phyloP scores from a whole-genome alignment of 2,113 vertebrate genomes.

The Urocitellus parryii region DNA sequence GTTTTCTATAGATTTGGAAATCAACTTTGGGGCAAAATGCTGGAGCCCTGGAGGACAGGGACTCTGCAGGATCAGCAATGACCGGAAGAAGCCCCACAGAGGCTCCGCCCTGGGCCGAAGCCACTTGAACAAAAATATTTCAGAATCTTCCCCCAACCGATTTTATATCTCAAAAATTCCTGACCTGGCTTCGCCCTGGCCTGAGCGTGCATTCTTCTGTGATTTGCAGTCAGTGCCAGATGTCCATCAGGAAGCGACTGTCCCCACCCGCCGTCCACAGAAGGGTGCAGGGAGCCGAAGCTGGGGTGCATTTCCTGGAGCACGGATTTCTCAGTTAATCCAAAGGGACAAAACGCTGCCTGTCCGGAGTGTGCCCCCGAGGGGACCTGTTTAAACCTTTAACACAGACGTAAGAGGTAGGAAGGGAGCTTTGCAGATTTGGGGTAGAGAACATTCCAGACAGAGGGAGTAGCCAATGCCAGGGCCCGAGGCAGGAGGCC shows the following conservation, averaged over 20 bases:
- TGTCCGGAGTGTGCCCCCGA: not conserved
- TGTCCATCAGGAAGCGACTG: not conserved
- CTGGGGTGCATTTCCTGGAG: not conserved
- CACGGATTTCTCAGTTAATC: not conserved
- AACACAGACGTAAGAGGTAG: not conserved
- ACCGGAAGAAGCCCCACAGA: rapidly evolving
- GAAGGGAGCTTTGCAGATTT: not conserved
- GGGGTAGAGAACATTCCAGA: not conserved
- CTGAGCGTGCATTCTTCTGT: not conserved
- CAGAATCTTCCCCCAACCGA: not conserved
- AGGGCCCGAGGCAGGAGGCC: no score
- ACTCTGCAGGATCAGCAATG: not conserved
- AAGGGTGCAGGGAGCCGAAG: not conserved
- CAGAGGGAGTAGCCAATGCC: not conserved
- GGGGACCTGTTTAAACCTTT: no score
- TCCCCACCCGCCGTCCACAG: no score
- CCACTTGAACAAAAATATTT: not conserved
- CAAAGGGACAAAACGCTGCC: not conserved
- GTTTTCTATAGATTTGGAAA: not conserved
- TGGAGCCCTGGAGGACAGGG: not conserved
- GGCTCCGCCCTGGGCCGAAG: not conserved
- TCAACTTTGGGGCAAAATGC: not conserved
- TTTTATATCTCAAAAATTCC: not conserved
- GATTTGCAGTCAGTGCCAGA: not conserved
- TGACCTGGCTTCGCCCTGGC: not conserved